A percentile compares a stretch with the other conserved stretches of the same genome.
These are phyloP conservation scores for Anhinga rufa DNA, from an alignment of 2,113 vertebrate species.

Conservation along the genomic window DNA sequence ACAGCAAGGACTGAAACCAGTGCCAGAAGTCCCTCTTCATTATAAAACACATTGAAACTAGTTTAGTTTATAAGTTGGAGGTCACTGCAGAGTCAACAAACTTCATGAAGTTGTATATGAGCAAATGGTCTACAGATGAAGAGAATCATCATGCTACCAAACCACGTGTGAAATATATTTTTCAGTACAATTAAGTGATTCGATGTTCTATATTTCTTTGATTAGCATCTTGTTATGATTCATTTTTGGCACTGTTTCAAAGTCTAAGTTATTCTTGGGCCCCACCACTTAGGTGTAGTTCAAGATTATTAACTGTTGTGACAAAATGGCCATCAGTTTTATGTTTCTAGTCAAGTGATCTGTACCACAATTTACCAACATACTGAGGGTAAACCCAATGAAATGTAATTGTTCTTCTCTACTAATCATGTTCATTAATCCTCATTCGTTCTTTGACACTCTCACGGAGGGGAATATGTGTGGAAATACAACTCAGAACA, in stretches of 20 bases:
- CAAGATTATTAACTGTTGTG: neutral
- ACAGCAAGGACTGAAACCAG: neutral
- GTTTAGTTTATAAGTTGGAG: neutral
- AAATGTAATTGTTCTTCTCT: neutral
- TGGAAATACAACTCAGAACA: neutral
- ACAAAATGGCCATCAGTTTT: neutral
- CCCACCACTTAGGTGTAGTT: neutral
- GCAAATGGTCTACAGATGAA: neutral
- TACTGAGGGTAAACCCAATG: neutral
- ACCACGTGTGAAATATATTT: neutral
- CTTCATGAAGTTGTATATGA: neutral
- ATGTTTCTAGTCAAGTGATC: neutral
- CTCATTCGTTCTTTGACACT: neutral
- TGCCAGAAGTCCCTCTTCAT: neutral
- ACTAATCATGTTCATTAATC: neutral
- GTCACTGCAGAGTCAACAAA: neutral
- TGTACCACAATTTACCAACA: neutral
- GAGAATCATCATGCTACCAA: neutral
- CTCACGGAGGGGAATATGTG: neutral
- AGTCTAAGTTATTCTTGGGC: neutral
- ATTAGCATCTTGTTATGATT: neutral
- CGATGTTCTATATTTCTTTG: neutral
- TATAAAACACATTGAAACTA: neutral
- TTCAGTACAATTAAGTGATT: neutral
- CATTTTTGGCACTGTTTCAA: neutral